Evolutionary conservation across 2,888 invertebrate species (phyloP).

Genomic region (Melikaiella ostensackeni): DNA sequence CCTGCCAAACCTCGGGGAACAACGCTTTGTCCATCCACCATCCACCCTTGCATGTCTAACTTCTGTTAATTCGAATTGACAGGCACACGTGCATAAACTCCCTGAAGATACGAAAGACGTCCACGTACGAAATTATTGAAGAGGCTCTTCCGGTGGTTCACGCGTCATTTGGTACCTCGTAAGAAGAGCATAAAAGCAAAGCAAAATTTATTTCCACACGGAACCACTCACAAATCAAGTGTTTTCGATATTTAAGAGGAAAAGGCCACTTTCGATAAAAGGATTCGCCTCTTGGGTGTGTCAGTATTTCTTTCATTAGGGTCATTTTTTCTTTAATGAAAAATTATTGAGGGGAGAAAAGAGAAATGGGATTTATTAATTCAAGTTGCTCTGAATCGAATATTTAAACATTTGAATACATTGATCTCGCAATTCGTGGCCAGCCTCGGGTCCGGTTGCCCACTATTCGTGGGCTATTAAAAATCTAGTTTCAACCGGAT

Average conservation of each 20-base stretch:
- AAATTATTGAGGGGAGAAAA: background rate
- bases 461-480: no score
- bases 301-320: background rate
- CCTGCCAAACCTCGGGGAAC: slow-evolving; percentile 15
- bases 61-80: slow-evolving; percentile 39
- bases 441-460: no score
- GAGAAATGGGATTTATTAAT: background rate
- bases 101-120: slow-evolving; percentile 6
- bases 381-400: background rate
- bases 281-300: background rate
- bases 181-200: slow-evolving; percentile 28
- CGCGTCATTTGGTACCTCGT: slow-evolving; percentile 36
- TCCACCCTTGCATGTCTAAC: slow-evolving; percentile 30
- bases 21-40: slow-evolving; percentile 26
- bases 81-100: slow-evolving; percentile 38
- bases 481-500: no score
- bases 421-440: no score
- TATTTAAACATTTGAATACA: no score
- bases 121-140: slow-evolving; percentile 40
- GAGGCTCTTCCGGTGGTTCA: slow-evolving; percentile 31
- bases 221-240: slow-evolving; percentile 21
- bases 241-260: slow-evolving; percentile 17
- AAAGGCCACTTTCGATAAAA: background rate
- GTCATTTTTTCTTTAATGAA: background rate
- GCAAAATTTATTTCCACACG: slow-evolving; percentile 32